Percentiles rank a stretch among this genome's conserved stretches.
phyloP scores from a whole-genome alignment of 23 tunicate species.

The Trididemnum miniatum region DNA sequence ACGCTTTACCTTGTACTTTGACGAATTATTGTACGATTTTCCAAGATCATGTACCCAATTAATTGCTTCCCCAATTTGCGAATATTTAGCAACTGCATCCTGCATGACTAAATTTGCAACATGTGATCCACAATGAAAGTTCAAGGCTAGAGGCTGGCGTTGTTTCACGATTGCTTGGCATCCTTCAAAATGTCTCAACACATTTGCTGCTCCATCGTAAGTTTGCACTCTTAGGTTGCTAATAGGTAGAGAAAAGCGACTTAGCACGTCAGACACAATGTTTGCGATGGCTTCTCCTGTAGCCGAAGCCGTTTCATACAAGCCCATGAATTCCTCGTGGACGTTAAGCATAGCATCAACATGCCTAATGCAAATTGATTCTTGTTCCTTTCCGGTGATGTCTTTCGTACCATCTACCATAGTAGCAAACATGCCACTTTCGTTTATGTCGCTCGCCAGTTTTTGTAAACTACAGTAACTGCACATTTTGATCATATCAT shows the following conservation, averaged over 20 bases:
- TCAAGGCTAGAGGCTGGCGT: background rate
- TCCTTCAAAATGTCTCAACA: background rate
- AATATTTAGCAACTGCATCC: no score
- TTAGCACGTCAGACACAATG: background rate
- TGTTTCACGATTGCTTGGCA: background rate
- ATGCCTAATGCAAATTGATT: background rate
- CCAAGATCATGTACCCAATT: no score
- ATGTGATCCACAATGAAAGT: background rate
- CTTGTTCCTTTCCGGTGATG: background rate
- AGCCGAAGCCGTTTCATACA: background rate
- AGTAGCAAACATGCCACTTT: background rate
- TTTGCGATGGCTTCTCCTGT: background rate
- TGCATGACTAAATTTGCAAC: no score
- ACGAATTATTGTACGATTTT: no score
- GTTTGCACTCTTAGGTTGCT: background rate
- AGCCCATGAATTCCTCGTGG: background rate
- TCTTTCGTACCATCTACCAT: no score
- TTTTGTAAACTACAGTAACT: background rate
- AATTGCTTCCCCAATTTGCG: no score
- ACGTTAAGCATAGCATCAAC: background rate
- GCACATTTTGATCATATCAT: background rate
- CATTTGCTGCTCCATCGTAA: constrained; percentile 15
- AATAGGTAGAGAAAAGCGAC: background rate
- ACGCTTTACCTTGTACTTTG: no score
- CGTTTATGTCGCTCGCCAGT: background rate